phyloP scores from a whole-genome alignment of 2,113 vertebrate species.

The Halichoeres trimaculatus region DNA sequence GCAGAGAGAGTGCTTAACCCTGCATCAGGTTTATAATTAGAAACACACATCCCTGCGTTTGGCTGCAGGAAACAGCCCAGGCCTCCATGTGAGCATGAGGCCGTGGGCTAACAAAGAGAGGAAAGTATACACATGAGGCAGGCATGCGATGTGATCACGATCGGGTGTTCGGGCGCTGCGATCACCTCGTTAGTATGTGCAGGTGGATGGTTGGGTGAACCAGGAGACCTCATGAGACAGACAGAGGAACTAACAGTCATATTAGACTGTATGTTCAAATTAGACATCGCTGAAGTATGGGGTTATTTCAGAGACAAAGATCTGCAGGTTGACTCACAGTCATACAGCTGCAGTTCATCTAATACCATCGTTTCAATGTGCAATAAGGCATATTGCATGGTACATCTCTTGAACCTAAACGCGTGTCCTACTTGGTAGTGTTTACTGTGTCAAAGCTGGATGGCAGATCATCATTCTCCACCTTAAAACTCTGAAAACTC shows the following conservation, averaged over 20 bases:
- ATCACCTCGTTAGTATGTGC: slow-evolving; percentile 76
- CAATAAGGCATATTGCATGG: too few species aligned
- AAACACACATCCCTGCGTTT: slow-evolving; percentile 73
- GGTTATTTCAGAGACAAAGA: slow-evolving; percentile 6
- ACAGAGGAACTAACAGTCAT: slow-evolving; percentile 44
- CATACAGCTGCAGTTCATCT: not conserved
- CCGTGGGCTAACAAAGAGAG: slow-evolving; percentile 79
- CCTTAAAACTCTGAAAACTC: too few species aligned
- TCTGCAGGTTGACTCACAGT: slow-evolving; percentile 43
- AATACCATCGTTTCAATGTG: too few species aligned
- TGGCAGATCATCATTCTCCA: too few species aligned
- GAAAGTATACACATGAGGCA: slow-evolving; percentile 77
- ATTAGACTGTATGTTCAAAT: slow-evolving; percentile 35
- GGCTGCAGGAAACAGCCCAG: slow-evolving; percentile 73
- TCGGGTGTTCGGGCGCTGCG: slow-evolving; percentile 48
- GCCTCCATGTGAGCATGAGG: slow-evolving; percentile 49
- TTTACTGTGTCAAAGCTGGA: too few species aligned
- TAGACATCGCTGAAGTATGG: slow-evolving; percentile 27
- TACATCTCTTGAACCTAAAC: too few species aligned
- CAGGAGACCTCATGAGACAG: slow-evolving; percentile 32
- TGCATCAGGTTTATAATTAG: slow-evolving; percentile 78
- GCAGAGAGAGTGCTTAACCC: slow-evolving; percentile 63
- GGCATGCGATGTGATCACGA: slow-evolving; percentile 71
- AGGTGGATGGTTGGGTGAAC: slow-evolving; percentile 70
- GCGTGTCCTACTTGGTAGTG: too few species aligned